Conservation (phyloP, 2,888 invertebrate genomes). For the Drymonia ruficornis region DNA sequence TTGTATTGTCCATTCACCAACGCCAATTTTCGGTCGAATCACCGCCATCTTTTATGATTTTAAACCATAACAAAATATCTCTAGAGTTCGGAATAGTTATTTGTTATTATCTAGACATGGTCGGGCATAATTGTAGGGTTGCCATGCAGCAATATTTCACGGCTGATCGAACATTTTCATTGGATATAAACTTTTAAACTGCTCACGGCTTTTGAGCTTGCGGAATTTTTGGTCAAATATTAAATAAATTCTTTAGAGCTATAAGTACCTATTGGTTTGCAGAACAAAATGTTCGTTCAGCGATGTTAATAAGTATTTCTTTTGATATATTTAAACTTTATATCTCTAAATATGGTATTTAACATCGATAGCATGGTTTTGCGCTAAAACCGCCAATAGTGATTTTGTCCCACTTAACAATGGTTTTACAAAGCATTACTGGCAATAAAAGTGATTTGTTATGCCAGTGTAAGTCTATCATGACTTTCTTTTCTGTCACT, state of each 20-base stretch:
- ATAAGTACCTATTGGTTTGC: not conserved
- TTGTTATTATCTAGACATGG: slow-evolving; percentile 31
- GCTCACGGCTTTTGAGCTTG: slow-evolving; percentile 21
- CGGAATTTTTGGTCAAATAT: slow-evolving; percentile 11
- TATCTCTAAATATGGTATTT: no score
- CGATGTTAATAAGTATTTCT: not conserved
- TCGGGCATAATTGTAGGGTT: slow-evolving; percentile 47
- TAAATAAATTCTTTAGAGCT: not conserved
- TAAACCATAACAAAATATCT: slow-evolving; percentile 20
- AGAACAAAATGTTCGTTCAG: no score
- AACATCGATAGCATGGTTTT: no score
- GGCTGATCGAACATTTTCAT: slow-evolving; percentile 36
- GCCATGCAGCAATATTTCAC: slow-evolving; percentile 49
- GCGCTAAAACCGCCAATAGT: no score
- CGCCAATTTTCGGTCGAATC: slow-evolving; percentile 55
- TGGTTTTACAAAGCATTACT: no score
- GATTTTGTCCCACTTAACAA: no score
- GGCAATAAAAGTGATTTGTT: no score
- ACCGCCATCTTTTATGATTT: slow-evolving; percentile 14
- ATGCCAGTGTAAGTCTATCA: no score
- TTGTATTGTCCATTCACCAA: slow-evolving; percentile 66
- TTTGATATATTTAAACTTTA: no score
- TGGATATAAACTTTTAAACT: slow-evolving; percentile 41
- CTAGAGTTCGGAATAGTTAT: slow-evolving; percentile 34
- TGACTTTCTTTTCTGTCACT: no score